Evolutionary conservation across 2,113 vertebrate species (phyloP).

Genomic region (Rhagologus leucostigma): DNA sequence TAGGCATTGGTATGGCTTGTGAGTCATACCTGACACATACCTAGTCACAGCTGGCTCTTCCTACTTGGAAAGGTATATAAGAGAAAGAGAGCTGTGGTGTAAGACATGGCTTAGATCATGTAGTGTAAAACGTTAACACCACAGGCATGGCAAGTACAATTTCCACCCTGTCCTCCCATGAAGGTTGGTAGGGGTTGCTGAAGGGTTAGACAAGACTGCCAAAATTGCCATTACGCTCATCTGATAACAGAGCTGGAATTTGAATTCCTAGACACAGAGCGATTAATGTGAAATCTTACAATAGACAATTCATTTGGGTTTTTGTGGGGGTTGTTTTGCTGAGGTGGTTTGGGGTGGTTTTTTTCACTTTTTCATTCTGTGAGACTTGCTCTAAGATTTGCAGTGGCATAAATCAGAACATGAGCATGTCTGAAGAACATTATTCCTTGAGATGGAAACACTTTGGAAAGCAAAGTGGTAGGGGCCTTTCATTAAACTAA

Average conservation of each 20-base stretch:
- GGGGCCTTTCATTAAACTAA: background rate
- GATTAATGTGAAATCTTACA: background rate
- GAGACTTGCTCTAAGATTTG: background rate
- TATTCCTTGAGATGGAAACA: background rate
- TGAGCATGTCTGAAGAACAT: background rate
- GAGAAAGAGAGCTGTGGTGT: background rate
- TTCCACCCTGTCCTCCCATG: background rate
- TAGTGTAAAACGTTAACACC: background rate
- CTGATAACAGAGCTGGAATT: background rate
- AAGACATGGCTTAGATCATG: background rate
- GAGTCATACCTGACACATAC: too few relatives aligned
- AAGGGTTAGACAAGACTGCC: background rate
- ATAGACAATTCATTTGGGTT: background rate
- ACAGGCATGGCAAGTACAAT: background rate
- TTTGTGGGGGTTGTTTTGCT: background rate
- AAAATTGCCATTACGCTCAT: background rate
- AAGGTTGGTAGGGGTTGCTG: background rate
- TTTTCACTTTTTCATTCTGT: background rate
- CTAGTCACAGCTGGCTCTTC: background rate
- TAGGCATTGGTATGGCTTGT: accelerated
- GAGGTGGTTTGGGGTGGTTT: background rate
- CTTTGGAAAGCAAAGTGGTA: background rate
- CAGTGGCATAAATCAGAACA: background rate
- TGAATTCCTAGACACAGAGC: background rate
- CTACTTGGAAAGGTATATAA: background rate